A percentile compares a stretch with the other conserved stretches of the same genome.
Conservation (phyloP, 2,113 vertebrate species). For the Erpornis zantholeuca region DNA sequence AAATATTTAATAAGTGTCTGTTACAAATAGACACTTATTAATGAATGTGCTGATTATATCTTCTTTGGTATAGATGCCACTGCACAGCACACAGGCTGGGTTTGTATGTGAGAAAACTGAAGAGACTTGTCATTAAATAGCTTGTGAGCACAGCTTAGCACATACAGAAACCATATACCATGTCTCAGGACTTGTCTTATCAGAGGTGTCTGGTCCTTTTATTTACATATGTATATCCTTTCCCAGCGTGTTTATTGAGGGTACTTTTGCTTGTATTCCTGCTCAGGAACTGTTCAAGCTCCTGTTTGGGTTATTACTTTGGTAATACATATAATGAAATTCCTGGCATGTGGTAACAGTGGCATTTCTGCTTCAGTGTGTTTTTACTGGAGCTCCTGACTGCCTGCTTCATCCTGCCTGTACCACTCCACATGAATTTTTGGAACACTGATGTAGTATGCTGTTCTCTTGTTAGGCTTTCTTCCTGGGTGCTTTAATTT, state of each 20-base stretch:
- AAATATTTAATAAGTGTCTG: neutral
- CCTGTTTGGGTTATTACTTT: neutral
- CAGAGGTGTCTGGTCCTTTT: neutral
- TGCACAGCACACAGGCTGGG: neutral
- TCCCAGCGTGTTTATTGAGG: neutral
- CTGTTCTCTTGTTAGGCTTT: neutral
- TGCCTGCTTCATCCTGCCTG: neutral
- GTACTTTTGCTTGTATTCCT: neutral
- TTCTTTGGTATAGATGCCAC: neutral
- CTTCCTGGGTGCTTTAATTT: neutral
- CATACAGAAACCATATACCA: neutral
- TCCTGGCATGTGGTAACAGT: neutral
- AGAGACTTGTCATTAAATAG: neutral
- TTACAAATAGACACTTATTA: neutral
- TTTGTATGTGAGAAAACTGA: neutral
- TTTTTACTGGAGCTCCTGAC: neutral
- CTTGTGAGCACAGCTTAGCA: neutral
- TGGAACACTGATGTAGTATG: neutral
- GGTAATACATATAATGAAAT: neutral
- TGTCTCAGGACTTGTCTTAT: neutral
- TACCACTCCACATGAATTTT: neutral
- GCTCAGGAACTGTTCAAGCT: neutral
- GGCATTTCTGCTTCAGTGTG: neutral
- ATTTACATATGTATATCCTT: neutral
- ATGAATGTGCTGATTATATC: neutral